Base-by-base conservation (phyloP, 1,140 invertebrate genomes). In the Habropoda laboriosa region DNA sequence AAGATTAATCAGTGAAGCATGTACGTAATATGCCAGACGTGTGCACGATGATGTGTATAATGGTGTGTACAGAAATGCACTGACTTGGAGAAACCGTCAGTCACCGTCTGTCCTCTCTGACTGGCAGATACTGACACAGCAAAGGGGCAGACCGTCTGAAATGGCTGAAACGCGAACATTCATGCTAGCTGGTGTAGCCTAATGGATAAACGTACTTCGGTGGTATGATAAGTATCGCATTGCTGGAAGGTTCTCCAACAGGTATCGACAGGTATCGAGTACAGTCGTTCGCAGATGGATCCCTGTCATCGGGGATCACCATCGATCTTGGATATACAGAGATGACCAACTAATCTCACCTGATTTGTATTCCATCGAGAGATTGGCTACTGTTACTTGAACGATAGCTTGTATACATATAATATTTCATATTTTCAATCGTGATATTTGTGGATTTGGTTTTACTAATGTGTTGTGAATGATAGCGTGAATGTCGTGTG, bases 181-280 rank as follows among this genome's bases (percentile, higher is more conserved):
- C 21, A 30, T 47, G 27, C 27, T 21, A 24, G 24, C 27, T 13
- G 0, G 18, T n/a, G n/a, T n/a, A n/a, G 24, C 32, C 75, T 77
- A 77, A 77, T 63, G 68, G 75, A 16, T 42, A 32, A 35, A 49
- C 42, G 67, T 35, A 72, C 47, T 61, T 61, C 18, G 8, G 18
- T 21, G 16, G 27, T n/a, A n/a, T 10, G 75, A 72, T 78, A 51
- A 61, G 75, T 72, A 49, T 71, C 55, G 21, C 32, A n/a, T 38
- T 51, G 12, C 16, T 24, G 67, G 5, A 24, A 78, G 67, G 42
- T 60, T 71, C 51, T 38, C 75, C 32, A n/a, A 16, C 13, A 16
- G 13, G 27, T 78, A 72, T 78, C 75, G 75, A 78, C 75, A 78
- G 55, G 42, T 67, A 24, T 47, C 53, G 42, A 24, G 18, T 18